phyloP scores from a whole-genome alignment of 2,797 vertebrate species.

The Tauraco hartlaubi region DNA sequence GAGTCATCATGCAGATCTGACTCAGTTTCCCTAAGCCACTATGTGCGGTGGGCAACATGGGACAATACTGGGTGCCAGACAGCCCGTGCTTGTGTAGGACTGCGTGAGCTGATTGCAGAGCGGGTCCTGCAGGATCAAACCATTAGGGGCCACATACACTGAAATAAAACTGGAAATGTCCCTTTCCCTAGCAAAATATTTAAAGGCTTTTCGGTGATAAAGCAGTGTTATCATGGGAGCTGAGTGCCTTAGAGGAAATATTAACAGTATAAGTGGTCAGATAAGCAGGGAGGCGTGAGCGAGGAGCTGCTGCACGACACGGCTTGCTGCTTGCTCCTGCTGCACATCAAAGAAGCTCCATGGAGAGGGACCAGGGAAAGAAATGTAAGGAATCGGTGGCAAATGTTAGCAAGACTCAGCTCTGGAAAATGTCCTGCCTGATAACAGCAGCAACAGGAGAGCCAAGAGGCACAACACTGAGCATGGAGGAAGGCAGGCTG shows the following conservation, averaged over 20 bases:
- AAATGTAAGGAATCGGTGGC: slow-evolving; percentile 27
- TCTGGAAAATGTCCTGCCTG: neutral
- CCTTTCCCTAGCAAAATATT: slow-evolving; percentile 25
- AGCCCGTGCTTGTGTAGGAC: neutral
- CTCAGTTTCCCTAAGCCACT: neutral
- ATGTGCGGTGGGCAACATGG: neutral
- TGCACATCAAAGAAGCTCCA: slow-evolving; percentile 54
- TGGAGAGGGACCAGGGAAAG: slow-evolving; percentile 13
- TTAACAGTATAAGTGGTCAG: slow-evolving; percentile 50
- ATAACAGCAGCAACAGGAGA: neutral
- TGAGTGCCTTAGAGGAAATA: slow-evolving; percentile 46
- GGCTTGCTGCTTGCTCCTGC: slow-evolving; percentile 1
- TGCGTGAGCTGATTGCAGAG: neutral
- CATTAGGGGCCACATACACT: neutral
- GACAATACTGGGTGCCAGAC: neutral
- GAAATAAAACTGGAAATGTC: slow-evolving; percentile 14
- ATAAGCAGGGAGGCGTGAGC: slow-evolving; percentile 48
- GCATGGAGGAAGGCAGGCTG: neutral
- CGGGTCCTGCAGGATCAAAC: neutral
- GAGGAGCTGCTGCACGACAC: slow-evolving; percentile 45
- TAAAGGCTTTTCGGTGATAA: slow-evolving; percentile 38
- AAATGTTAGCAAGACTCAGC: neutral
- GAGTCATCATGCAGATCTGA: neutral
- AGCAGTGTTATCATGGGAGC: slow-evolving; percentile 2
- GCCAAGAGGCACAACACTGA: neutral